phyloP scores from a whole-genome alignment of 2,888 invertebrate genomes.

The Metalampra italica region DNA sequence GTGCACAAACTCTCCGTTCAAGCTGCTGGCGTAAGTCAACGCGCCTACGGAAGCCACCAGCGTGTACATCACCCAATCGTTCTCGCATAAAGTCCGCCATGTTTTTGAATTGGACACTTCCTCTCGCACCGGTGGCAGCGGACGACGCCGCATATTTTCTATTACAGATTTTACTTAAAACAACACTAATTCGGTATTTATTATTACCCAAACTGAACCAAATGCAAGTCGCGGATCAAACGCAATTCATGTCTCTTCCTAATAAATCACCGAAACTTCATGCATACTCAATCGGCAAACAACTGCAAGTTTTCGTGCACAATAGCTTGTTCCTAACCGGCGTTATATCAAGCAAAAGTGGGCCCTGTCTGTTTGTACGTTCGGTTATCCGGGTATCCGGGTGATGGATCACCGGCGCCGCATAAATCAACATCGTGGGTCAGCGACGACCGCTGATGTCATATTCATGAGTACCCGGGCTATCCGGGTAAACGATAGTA shows the following conservation, averaged over 20 bases:
- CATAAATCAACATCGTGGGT: slow-evolving; percentile 62
- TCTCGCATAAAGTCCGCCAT: slow-evolving; percentile 54
- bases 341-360: slow-evolving; percentile 34
- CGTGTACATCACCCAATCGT: slow-evolving; percentile 80
- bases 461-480: slow-evolving; percentile 62
- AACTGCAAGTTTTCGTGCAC: slow-evolving; percentile 22
- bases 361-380: slow-evolving; percentile 8
- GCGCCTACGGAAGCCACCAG: slow-evolving; percentile 83
- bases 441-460: slow-evolving; percentile 59
- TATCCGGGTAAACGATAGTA: slow-evolving; percentile 40
- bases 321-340: slow-evolving; percentile 17
- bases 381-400: slow-evolving; percentile 26
- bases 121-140: slow-evolving; percentile 64
- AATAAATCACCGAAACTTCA: slow-evolving; percentile 25
- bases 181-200: not conserved
- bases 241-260: not conserved
- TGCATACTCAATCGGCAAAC: slow-evolving; percentile 51
- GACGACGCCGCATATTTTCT: slow-evolving; percentile 67
- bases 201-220: not conserved
- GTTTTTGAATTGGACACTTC: slow-evolving; percentile 54
- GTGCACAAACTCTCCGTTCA: slow-evolving; percentile 91
- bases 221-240: not conserved
- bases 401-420: slow-evolving; percentile 59
- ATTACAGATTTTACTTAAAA: not conserved
- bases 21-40: slow-evolving; percentile 84